Evolutionary conservation across 2,113 vertebrate species (phyloP), one percentile per base, ranked within the genome.

Genomic region (Tringa solitaria): DNA sequence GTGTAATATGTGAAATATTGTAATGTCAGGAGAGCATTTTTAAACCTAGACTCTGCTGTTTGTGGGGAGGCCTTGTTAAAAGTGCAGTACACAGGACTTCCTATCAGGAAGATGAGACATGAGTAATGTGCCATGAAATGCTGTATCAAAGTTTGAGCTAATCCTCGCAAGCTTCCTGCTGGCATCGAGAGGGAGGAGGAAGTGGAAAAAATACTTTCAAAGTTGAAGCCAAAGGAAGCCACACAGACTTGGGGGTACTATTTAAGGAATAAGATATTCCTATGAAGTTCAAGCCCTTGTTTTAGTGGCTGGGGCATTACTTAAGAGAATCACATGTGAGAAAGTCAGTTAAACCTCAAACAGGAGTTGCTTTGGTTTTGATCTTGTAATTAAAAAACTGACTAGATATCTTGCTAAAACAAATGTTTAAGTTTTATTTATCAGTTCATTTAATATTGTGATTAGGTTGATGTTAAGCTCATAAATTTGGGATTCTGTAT

Each of bases 111-210:
- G 80, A 37, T 68, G 86, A 94, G 60, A 87, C 51, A 5, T 9
- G 43, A 56, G 64, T 88, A 24, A 76, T 68, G 81, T 78, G 93
- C 90, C 70, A 45, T 37, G 72, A 73, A 89, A 48, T 60, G 90
- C 65, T 37, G 4, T 11, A 56, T 72, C 74, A 82, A 64, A 84
- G 57, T 67, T 60, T 28, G 22, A 91, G 69, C 43, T 91, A 23
- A 72, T 67, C 92, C 57, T 89, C 45, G 81, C 77, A 82, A 77
- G 77, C 74, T 96, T 95, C 94, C 95, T 95, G 73, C 94, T 94
- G 83, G 26, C 35, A 50, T 12, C 67, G 80, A 81, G 69, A 75
- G 32, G 69, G 65, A 79, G 67, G 57, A 90, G 56, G 89, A 95
- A 75, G 73, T 45, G 2, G 17, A 59, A 77, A 74, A 95, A 89